Evolutionary conservation across 2,888 invertebrate species (phyloP).

Genomic region (Kuschelorhynchus macadamiae): DNA sequence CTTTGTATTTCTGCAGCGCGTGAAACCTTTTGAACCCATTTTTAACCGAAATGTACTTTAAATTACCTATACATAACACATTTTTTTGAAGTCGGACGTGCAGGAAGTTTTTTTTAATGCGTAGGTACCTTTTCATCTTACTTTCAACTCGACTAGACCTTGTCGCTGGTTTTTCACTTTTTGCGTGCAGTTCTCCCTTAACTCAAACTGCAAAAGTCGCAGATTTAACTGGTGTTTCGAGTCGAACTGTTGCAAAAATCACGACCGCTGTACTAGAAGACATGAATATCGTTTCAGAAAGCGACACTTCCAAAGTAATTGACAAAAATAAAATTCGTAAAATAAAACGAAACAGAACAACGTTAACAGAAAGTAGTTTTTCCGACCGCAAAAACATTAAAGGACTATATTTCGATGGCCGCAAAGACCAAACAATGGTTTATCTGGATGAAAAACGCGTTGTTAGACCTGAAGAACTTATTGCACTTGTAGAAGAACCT

Average conservation of each 20-base stretch:
- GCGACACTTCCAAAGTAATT: neutral
- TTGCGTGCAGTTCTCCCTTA: too few relatives aligned
- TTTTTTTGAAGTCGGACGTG: too few relatives aligned
- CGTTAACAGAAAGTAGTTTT: neutral
- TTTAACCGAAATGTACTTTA: too few relatives aligned
- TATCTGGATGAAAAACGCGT: neutral
- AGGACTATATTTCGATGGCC: neutral
- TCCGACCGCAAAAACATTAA: neutral
- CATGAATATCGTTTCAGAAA: too few relatives aligned
- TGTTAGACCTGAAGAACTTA: constrained; percentile 11
- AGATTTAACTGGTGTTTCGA: constrained; percentile 20
- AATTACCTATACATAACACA: too few relatives aligned
- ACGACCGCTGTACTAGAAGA: constrained; percentile 19
- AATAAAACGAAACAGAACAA: constrained; percentile 18
- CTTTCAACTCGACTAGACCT: too few relatives aligned
- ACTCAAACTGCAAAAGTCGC: constrained; percentile 16
- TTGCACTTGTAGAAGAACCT: constrained; percentile 19
- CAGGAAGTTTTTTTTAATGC: too few relatives aligned
- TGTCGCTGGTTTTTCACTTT: too few relatives aligned
- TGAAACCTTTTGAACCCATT: too few relatives aligned
- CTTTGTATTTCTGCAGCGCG: too few relatives aligned
- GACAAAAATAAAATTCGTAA: constrained; percentile 19
- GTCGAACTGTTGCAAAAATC: constrained; percentile 14
- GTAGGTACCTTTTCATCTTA: too few relatives aligned
- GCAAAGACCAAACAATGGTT: too few relatives aligned